Evolutionary conservation across 2,888 invertebrate genomes (phyloP).

Genomic region (Lymantria monacha): DNA sequence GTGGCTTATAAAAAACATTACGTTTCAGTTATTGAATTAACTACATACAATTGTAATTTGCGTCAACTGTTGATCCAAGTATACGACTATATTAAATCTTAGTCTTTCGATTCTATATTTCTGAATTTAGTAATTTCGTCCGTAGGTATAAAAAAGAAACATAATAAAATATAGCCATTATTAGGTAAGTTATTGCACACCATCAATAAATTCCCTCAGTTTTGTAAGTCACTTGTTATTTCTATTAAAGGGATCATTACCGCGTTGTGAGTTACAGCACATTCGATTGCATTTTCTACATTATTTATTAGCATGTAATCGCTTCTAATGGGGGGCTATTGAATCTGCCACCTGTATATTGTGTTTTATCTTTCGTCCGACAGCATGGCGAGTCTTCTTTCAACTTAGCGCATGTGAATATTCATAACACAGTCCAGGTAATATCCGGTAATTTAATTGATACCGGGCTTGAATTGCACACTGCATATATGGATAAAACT

Average conservation of each 20-base stretch:
- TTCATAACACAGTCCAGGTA: slow-evolving; percentile 58
- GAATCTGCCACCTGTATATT: slow-evolving; percentile 75
- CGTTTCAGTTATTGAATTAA: too few relatives aligned
- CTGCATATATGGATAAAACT: slow-evolving; percentile 63
- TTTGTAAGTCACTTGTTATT: slow-evolving; percentile 47
- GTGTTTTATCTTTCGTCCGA: slow-evolving; percentile 62
- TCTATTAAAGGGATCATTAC: slow-evolving; percentile 70
- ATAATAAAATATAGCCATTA: too few relatives aligned
- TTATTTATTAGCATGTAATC: slow-evolving; percentile 81
- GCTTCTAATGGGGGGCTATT: slow-evolving; percentile 79
- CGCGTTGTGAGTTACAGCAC: slow-evolving; percentile 65
- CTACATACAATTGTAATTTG: too few relatives aligned
- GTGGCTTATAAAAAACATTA: too few relatives aligned
- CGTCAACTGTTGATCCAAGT: too few relatives aligned
- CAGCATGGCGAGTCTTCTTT: slow-evolving; percentile 45
- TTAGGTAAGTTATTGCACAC: slow-evolving; percentile 12
- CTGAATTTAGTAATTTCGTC: too few relatives aligned
- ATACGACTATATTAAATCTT: too few relatives aligned
- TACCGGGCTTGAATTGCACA: slow-evolving; percentile 51
- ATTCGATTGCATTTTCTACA: slow-evolving; percentile 64
- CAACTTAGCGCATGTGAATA: slow-evolving; percentile 61
- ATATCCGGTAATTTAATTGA: slow-evolving; percentile 69
- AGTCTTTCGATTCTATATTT: too few relatives aligned
- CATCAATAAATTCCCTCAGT: slow-evolving; percentile 28
- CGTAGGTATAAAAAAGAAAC: too few relatives aligned